These are phyloP conservation scores for Pangasius larnaudii DNA, from an alignment of 2,797 vertebrate genomes.

Conservation along the genomic window DNA sequence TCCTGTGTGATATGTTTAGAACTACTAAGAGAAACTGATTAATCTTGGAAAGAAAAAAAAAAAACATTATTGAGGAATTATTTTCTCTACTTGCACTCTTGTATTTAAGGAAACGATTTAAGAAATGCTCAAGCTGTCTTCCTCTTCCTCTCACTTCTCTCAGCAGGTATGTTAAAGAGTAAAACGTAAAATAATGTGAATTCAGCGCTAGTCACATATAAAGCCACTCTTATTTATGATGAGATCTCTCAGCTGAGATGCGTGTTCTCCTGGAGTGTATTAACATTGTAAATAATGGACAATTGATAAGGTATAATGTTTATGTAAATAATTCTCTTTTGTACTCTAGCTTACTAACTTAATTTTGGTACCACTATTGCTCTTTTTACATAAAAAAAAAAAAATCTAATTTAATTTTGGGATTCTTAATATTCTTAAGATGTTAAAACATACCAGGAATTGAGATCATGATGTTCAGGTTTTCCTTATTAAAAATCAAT, in stretches of 20 bases:
- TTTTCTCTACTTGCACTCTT: constrained; percentile 37
- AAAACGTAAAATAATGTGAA: neutral
- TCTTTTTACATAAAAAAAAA: constrained; percentile 64
- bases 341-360: constrained; percentile 79
- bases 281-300: constrained; percentile 72
- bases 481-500: constrained; percentile 60
- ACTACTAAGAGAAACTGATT: constrained; percentile 50
- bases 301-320: constrained; percentile 71
- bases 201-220: neutral
- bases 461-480: constrained; percentile 53
- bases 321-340: constrained; percentile 78
- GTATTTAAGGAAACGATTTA: constrained; percentile 48
- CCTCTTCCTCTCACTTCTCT: neutral
- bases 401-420: constrained; percentile 39
- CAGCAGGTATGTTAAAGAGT: constrained; percentile 58
- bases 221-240: neutral
- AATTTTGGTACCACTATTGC: constrained; percentile 70
- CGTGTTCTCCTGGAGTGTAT: constrained; percentile 64
- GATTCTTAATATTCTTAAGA: constrained; percentile 72
- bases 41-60: neutral
- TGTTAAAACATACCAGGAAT: constrained; percentile 62
- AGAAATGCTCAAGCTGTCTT: constrained; percentile 31
- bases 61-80: neutral
- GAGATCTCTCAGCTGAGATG: constrained; percentile 43
- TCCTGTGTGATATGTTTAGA: constrained; percentile 39